Evolutionary conservation across 2,797 vertebrate species (phyloP).

Genomic region (Chaunax sp.): DNA sequence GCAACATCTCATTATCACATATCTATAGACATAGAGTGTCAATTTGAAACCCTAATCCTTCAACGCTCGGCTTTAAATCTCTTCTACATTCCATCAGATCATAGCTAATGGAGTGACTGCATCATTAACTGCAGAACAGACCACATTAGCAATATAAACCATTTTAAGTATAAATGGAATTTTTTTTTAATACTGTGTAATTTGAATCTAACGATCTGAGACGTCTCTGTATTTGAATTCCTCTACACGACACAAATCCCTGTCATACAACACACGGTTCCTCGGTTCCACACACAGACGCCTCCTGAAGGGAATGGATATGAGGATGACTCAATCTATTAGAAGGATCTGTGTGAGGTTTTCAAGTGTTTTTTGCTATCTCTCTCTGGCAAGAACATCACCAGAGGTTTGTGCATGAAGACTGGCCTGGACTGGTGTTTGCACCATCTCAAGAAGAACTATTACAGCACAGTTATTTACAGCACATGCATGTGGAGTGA

Average conservation of each 20-base stretch:
- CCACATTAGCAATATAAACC: not conserved
- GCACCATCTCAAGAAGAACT: conserved; percentile 4
- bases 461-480: conserved; percentile 8
- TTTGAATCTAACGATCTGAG: conserved; percentile 13
- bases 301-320: conserved; percentile 31
- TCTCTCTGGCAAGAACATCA: conserved; percentile 4
- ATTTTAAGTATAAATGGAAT: conserved; percentile 37
- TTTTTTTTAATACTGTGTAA: conserved; percentile 10
- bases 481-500: not conserved
- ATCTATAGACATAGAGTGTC: conserved; percentile 4
- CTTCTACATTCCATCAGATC: not conserved
- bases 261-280: not conserved
- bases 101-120: conserved; percentile 3
- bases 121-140: conserved; percentile 36
- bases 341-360: conserved; percentile 3
- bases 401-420: not conserved
- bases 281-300: not conserved
- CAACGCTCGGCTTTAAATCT: conserved; percentile 10
- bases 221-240: conserved; percentile 13
- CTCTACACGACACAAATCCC: conserved; percentile 7
- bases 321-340: conserved; percentile 23
- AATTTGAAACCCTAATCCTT: conserved; percentile 12
- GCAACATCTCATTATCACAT: conserved; percentile 2
- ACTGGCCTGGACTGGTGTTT: conserved; percentile 1
- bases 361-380: conserved; percentile 34